These are phyloP conservation scores for Drosophila kanekoi DNA, from an alignment of 2,888 invertebrate species.

Conservation along the genomic window DNA sequence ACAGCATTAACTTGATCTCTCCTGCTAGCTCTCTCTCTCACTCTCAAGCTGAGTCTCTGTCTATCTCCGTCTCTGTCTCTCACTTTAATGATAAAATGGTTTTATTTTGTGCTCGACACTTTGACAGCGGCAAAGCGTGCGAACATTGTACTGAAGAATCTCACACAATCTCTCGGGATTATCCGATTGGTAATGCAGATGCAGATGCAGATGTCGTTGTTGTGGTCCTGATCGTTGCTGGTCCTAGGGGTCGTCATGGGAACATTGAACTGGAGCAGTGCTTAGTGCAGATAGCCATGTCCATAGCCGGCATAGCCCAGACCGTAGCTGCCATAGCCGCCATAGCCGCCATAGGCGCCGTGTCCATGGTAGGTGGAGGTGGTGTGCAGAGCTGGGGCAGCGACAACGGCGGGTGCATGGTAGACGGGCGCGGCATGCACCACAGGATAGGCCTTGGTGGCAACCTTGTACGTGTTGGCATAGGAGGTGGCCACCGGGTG, in stretches of 20 bases:
- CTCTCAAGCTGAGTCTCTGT: constrained; percentile 22
- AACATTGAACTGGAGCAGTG: neutral
- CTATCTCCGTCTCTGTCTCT: constrained; percentile 46
- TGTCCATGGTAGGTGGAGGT: constrained; percentile 80
- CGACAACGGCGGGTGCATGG: constrained; percentile 71
- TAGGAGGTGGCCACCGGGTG: constrained; percentile 84
- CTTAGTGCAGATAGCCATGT: constrained; percentile 76
- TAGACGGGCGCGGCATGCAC: constrained; percentile 77
- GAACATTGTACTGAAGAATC: constrained; percentile 44
- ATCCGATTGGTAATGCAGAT: constrained; percentile 14
- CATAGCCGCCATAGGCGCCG: constrained; percentile 62
- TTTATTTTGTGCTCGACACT: constrained; percentile 44
- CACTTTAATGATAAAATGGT: constrained; percentile 11
- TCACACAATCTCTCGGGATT: constrained; percentile 30
- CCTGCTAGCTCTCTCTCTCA: neutral
- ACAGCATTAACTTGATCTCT: constrained; percentile 59
- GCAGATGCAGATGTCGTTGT: constrained; percentile 18
- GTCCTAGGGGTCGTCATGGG: constrained; percentile 53
- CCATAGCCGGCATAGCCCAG: constrained; percentile 71
- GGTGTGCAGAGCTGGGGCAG: constrained; percentile 82
- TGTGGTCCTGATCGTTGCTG: constrained; percentile 7
- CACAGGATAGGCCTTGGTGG: constrained; percentile 81
- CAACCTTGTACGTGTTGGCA: constrained; percentile 84
- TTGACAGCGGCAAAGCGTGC: constrained; percentile 69
- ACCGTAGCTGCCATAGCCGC: constrained; percentile 70